Conservation (phyloP, 2,888 invertebrate species). For the Agrochola circellaris region DNA sequence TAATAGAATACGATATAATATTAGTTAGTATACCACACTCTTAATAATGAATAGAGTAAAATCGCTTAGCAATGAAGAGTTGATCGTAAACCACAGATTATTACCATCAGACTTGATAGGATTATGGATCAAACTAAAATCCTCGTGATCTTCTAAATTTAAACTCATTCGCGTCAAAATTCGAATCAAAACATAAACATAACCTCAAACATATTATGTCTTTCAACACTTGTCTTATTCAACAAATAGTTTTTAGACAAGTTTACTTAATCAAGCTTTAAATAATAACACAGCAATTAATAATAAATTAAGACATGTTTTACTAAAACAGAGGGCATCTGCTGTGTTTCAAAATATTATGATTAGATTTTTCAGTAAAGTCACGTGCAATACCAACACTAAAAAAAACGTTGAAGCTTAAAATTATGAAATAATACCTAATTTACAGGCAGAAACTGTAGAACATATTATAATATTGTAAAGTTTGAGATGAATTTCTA, state of each 20-base stretch:
- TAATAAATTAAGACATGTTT: conserved; percentile 31
- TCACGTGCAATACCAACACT: neutral
- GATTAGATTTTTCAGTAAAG: neutral
- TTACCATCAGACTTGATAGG: too few relatives aligned
- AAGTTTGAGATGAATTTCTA: neutral
- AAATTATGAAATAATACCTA: neutral
- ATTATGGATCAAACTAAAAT: too few relatives aligned
- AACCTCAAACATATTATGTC: conserved; percentile 9
- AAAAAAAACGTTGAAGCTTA: conserved; percentile 9
- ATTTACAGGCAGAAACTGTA: neutral
- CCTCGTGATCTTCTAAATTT: neutral
- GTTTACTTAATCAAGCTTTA: conserved; percentile 20
- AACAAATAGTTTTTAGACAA: conserved; percentile 15
- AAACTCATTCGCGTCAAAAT: neutral
- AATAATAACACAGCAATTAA: conserved; percentile 20
- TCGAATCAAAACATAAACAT: neutral
- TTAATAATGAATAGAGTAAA: too few relatives aligned
- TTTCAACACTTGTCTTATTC: conserved; percentile 22
- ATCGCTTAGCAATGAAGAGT: too few relatives aligned
- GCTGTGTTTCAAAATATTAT: conserved; percentile 25
- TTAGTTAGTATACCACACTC: too few relatives aligned
- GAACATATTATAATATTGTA: neutral
- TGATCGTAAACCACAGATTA: too few relatives aligned
- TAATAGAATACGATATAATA: too few relatives aligned
- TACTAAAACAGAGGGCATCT: conserved; percentile 30